Base-by-base conservation (phyloP, 1,140 invertebrate species). In the Parapsyche elsis region DNA sequence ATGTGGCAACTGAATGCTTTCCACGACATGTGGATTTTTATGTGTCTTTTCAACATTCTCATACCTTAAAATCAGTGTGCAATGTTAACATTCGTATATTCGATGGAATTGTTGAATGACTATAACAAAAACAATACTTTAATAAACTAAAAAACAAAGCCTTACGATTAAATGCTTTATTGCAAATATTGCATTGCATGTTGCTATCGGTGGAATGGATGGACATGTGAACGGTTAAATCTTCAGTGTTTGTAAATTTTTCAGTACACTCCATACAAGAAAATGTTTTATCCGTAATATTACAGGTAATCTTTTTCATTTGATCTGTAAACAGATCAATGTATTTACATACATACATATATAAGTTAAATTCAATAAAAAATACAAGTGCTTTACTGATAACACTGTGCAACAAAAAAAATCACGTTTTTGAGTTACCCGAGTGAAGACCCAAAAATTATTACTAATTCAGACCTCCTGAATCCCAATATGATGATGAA, bases 1-100 rank as follows among this genome's bases (percentile, higher is more conserved):
- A 83, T 53, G 21, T 81, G 74, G 30, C 82, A 83, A 45, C 74
- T 64, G 57, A 78, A 80, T 16, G 61, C 74, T 59, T 81, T 83
- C 38, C 71, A 76, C 16, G 59, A 44, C 79, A 83, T 81, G 57
- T 83, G 82, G 24, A n/a, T 79, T 67, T 80, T 83, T 30, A 83
- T 59, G 30, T 83, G 82, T 14, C 78, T 49, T 73, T 81, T 81
- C 30, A 83, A 53, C 24, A 57, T 53, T 21, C 30, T 46, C 73
- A 79, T 79, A 14, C 70, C 82, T 83, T 12, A 21, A n/a, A n/a
- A 81, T 38, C 30, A 38, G 7, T 38, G 1, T 4, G 2, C 30
- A 38, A 38, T 4, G 30, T 38, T 4, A 38, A 7, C 30, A 38
- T n/a, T n/a, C n/a, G n/a, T n/a, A n/a, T 38, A 38, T 38, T 38